Conservation (phyloP, 1,140 invertebrate species). For the Drosophila kanapiae region DNA sequence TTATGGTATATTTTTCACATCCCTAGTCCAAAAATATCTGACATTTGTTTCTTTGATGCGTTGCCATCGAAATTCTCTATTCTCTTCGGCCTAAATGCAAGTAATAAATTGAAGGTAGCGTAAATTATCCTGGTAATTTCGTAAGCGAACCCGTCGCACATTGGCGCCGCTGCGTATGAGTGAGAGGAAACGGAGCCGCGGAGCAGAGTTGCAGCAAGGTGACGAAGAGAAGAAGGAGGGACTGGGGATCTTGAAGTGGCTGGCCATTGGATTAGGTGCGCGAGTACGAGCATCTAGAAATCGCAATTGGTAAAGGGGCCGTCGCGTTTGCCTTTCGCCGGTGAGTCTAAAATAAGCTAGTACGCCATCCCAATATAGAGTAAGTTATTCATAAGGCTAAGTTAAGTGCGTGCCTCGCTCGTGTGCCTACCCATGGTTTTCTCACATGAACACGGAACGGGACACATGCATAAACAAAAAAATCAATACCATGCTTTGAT, state of each 20-base stretch:
- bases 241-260: slow-evolving; percentile 15
- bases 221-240: slow-evolving; percentile 4
- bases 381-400: slow-evolving; percentile 32
- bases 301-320: slow-evolving; percentile 20
- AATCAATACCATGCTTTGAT: slow-evolving; percentile 38
- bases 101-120: slow-evolving; percentile 60
- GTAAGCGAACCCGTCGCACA: slow-evolving; percentile 12
- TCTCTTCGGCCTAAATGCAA: slow-evolving; percentile 55
- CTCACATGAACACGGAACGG: slow-evolving; percentile 22
- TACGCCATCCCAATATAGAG: background rate
- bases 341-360: slow-evolving; percentile 29
- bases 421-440: slow-evolving; percentile 1
- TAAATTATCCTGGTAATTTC: slow-evolving; percentile 42
- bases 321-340: slow-evolving; percentile 27
- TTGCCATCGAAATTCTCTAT: slow-evolving; percentile 74
- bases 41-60: slow-evolving; percentile 52
- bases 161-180: slow-evolving; percentile 19
- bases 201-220: slow-evolving; percentile 5
- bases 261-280: slow-evolving; percentile 8
- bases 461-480: slow-evolving; percentile 39
- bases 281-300: slow-evolving; percentile 20
- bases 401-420: slow-evolving; percentile 16
- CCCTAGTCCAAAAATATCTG: slow-evolving; percentile 10
- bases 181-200: slow-evolving; percentile 2
- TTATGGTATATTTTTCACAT: background rate